Evolutionary conservation across 2,113 vertebrate species (phyloP), one percentile per base, ranked within the genome.

Genomic region (Albula goreensis): DNA sequence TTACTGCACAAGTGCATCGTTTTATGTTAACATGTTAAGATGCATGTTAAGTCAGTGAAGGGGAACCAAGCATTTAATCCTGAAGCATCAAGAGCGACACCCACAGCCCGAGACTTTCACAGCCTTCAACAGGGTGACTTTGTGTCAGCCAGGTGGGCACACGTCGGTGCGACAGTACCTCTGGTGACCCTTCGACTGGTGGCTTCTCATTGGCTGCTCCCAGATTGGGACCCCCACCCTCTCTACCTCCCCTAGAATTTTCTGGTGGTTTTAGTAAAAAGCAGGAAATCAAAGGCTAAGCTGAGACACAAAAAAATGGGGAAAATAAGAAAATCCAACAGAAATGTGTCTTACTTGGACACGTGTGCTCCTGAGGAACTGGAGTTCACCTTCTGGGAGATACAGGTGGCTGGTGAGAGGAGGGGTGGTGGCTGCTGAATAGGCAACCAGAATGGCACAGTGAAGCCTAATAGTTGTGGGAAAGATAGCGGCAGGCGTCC

Each of bases 381-480:
- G 11, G 25, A 79, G 31, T 6, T 17, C 78, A 80, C 13, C 41
- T 50, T 1, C 3, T 50, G 13, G 60, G 60, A 70, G 60, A 51
- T 70, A 4, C 77, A 10, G 8, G 80, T 63, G 48, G 63, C 7
- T 74, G 22, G 78, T 22, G 17, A 4, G 3, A 4, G 60, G 17
- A 7, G 60, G 60, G 41, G 17, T 51, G 52, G 48, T 41, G 31
- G 41, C 56, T 80, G 63, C 53, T 78, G 78, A 7, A 50, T 41
- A 63, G n/a, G 9, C 15, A 13, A 15, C 22, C 49, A 87, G 83
- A 79, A 81, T 63, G 81, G 52, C 7, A 52, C 31, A 83, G 70
- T 91, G 92, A 87, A 90, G 89, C 88, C 66, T 89, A 93, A 94
- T 93, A 91, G 85, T 91, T 92, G 92, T 93, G 92, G 92, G 92